Evolutionary conservation across 2,113 vertebrate species (phyloP).

Genomic region (Grallaria varia): DNA sequence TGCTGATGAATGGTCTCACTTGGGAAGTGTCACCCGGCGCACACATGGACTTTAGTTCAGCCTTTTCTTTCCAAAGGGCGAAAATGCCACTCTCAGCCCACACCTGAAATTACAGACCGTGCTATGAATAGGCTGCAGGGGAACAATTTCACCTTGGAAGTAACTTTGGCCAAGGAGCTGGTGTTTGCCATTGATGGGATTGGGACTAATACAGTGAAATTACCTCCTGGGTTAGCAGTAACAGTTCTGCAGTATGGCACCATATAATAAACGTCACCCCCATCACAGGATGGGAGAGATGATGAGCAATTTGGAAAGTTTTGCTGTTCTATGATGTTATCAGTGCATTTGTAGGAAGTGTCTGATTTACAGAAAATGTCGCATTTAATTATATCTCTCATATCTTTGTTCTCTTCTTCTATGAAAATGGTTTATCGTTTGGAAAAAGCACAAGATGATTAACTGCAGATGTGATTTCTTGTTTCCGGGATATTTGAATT

Average conservation of each 20-base stretch:
- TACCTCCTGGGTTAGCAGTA: background rate
- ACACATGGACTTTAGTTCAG: background rate
- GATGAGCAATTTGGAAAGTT: background rate
- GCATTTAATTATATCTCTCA: background rate
- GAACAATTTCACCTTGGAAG: background rate
- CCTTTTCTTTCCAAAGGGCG: background rate
- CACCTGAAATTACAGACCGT: background rate
- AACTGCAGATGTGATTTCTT: conserved; percentile 46
- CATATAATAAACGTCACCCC: no score
- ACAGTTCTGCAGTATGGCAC: background rate
- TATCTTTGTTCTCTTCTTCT: background rate
- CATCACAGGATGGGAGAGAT: background rate
- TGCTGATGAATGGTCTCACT: background rate
- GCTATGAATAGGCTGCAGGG: background rate
- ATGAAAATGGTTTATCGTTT: background rate
- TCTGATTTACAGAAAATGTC: conserved; percentile 34
- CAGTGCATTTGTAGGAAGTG: background rate
- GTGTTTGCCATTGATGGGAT: background rate
- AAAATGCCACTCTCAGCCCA: background rate
- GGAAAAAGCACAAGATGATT: conserved; percentile 35
- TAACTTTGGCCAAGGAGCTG: background rate
- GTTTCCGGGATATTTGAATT: conserved; percentile 22
- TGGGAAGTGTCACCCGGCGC: background rate
- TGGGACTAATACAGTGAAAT: background rate
- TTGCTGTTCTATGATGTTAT: background rate